Evolutionary conservation across 2,113 vertebrate species (phyloP).

Genomic region (Chionomys nivalis): DNA sequence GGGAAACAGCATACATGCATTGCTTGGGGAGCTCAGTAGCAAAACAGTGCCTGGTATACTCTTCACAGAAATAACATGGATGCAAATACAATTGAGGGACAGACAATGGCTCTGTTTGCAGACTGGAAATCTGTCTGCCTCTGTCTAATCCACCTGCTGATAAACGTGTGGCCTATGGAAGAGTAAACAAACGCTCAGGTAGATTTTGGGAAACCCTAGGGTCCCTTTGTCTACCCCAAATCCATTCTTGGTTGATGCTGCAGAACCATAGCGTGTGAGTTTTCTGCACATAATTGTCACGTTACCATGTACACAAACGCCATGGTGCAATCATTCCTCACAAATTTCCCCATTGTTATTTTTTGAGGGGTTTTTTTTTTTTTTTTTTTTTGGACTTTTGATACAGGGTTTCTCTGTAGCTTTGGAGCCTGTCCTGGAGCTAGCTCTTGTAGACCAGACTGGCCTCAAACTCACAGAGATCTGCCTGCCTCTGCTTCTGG

Average conservation of each 20-base stretch:
- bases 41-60: slow-evolving; percentile 88
- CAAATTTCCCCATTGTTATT: background rate
- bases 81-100: slow-evolving; percentile 84
- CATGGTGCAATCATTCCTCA: too few relatives aligned
- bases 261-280: slow-evolving; percentile 96
- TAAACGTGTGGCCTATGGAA: slow-evolving; percentile 92
- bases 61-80: slow-evolving; percentile 85
- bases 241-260: slow-evolving; percentile 98
- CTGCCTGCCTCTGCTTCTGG: too few relatives aligned
- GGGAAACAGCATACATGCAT: slow-evolving; percentile 82
- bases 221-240: slow-evolving; percentile 93
- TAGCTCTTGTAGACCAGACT: too few relatives aligned
- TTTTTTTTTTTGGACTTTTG: too few relatives aligned
- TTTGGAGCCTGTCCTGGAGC: too few relatives aligned
- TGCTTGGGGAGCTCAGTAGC: slow-evolving; percentile 84
- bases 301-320: background rate
- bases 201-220: slow-evolving; percentile 85
- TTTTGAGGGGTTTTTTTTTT: too few relatives aligned
- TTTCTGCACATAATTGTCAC: background rate
- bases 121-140: slow-evolving; percentile 87
- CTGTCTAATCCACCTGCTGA: slow-evolving; percentile 87
- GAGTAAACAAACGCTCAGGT: slow-evolving; percentile 90
- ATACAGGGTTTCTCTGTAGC: too few relatives aligned
- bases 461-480: too few relatives aligned
- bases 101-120: slow-evolving; percentile 88